Evolutionary conservation across 2,113 vertebrate species (phyloP), one percentile per base, ranked within the genome.

Genomic region (Oryzias woworae): DNA sequence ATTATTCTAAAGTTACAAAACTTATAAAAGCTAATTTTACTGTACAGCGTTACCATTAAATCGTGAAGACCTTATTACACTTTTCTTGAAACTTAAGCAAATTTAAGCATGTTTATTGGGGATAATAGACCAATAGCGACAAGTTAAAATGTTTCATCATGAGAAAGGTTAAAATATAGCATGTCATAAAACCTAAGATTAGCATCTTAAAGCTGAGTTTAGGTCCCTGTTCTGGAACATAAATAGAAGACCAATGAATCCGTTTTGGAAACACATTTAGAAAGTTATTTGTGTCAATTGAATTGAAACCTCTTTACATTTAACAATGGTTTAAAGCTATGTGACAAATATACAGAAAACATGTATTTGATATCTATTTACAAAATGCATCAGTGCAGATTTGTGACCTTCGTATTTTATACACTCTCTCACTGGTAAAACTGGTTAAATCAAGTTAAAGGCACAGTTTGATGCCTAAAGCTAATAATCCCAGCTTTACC

Each of bases 211-310:
- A 69, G 67, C 60, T 24, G 28, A 66, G 68, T 73, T 85, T 57
- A 85, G 47, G 28, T 56, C 23, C 72, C 42, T 63, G 67, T 52
- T 64, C 68, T 23, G 16, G 52, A 86, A 82, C 89, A 91, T 87
- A 91, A 84, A 88, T 91, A 92, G 85, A 57, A 49, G 70, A 75
- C 59, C 61, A 64, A 73, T 50, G 77, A 49, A 52, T 73, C 88
- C 42, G 78, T 78, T 75, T 77, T 73, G 62, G 20, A 75, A 73
- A 80, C 75, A 78, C 76, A 83, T 85, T 80, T 75, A 73, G 65
- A 69, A 53, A 58, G 59, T 67, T 66, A 58, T 50, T 63, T n/a
- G n/a, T 68, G 67, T 54, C 58, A 51, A 64, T 74, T 45, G 56
- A 53, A 62, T 50, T 75, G 36, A 77, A 82, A 83, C 60, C 20